Percentiles rank a stretch among this genome's conserved stretches.
These are phyloP conservation scores for Aphaenogaster floridana DNA, from an alignment of 1,140 invertebrate species.

Conservation along the genomic window DNA sequence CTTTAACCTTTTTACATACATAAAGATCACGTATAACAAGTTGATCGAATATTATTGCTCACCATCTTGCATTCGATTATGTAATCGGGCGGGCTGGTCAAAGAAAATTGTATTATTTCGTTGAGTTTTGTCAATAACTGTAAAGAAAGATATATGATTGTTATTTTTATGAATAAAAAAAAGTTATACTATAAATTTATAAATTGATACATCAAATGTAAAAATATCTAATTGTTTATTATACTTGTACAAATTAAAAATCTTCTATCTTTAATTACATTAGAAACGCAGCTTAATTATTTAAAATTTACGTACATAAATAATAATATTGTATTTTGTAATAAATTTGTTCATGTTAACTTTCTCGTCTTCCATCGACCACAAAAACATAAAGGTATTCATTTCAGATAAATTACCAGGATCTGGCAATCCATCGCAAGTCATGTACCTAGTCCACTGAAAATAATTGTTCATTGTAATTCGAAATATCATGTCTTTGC, in stretches of 20 bases:
- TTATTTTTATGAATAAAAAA: neutral
- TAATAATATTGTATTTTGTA: conserved; percentile 78
- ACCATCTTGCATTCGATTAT: conserved; percentile 86
- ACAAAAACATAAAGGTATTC: conserved; percentile 89
- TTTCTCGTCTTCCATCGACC: conserved; percentile 86
- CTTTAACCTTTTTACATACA: neutral
- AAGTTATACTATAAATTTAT: too few species aligned
- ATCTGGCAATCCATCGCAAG: conserved; percentile 90
- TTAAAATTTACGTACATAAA: conserved; percentile 76
- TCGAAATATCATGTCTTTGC: neutral
- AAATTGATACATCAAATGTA: neutral
- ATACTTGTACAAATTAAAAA: neutral
- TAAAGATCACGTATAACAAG: conserved; percentile 25
- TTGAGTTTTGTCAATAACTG: conserved; percentile 86
- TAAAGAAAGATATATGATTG: conserved; percentile 48
- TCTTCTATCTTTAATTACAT: neutral
- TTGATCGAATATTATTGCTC: conserved; percentile 46
- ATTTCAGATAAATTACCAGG: conserved; percentile 87
- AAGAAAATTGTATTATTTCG: conserved; percentile 82
- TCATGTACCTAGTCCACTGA: conserved; percentile 89
- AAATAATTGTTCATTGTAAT: conserved; percentile 64
- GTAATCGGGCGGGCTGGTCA: conserved; percentile 69
- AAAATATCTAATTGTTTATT: neutral
- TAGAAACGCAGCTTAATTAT: neutral
- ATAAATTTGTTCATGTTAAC: conserved; percentile 83